phyloP scores from a whole-genome alignment of 2,888 invertebrate species.

The Eurytoma californica region DNA sequence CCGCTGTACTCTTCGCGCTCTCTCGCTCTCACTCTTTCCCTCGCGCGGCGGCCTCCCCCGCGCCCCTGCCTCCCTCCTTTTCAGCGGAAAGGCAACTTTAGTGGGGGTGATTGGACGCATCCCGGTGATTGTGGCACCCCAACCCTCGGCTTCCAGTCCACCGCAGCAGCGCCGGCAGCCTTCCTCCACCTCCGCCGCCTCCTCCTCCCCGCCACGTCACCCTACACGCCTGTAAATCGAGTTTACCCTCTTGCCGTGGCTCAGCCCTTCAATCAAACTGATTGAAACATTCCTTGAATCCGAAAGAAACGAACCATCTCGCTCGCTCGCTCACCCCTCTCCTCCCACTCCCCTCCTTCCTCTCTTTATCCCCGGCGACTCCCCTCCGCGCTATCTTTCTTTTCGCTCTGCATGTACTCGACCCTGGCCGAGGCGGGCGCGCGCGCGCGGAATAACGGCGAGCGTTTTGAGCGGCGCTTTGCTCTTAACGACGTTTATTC shows the following conservation, averaged over 20 bases:
- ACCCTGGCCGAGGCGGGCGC: neutral
- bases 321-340: constrained; percentile 47
- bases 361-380: constrained; percentile 7
- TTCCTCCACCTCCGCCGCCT: constrained; percentile 45
- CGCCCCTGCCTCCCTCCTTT: constrained; percentile 55
- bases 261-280: constrained; percentile 75
- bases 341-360: constrained; percentile 50
- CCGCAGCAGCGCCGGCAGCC: constrained; percentile 58
- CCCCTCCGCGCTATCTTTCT: no score
- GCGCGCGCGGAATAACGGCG: no score
- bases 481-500: constrained; percentile 42
- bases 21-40: constrained; percentile 58
- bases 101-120: constrained; percentile 74
- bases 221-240: constrained; percentile 74
- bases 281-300: constrained; percentile 76
- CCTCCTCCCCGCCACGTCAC: constrained; percentile 48
- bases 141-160: constrained; percentile 61
- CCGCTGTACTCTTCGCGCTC: constrained; percentile 58
- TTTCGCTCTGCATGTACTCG: no score
- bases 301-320: constrained; percentile 73
- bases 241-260: constrained; percentile 75
- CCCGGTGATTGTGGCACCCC: constrained; percentile 74
- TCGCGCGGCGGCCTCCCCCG: constrained; percentile 45
- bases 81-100: constrained; percentile 55
- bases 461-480: neutral